Percentiles rank a stretch among this genome's conserved stretches.
Evolutionary conservation across 2,797 vertebrate species (phyloP).

Genomic region (Sebastolobus alascanus): DNA sequence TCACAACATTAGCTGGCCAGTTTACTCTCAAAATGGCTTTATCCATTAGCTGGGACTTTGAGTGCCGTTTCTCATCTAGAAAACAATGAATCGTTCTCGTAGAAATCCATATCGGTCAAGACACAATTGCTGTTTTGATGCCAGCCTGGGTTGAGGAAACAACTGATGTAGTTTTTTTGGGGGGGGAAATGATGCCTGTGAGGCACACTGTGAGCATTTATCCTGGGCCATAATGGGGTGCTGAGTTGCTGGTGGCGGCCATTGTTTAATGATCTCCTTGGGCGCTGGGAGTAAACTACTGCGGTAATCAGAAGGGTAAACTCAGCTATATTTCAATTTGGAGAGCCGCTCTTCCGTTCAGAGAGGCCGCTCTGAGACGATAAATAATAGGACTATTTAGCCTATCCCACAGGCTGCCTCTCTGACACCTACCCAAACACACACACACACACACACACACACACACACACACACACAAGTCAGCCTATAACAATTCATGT

Average conservation of each 20-base stretch:
- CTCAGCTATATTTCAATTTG: constrained; percentile 99
- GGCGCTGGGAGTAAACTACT: constrained; percentile 94
- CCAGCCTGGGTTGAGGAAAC: constrained; percentile 44
- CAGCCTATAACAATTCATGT: constrained; percentile 96
- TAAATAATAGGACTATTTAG: constrained; percentile 99
- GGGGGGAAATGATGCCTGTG: constrained; percentile 55
- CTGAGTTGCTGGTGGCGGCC: constrained; percentile 87
- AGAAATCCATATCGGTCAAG: constrained; percentile 61
- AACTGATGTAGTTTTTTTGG: constrained; percentile 39
- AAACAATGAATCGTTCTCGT: constrained; percentile 56
- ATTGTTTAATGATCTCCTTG: constrained; percentile 98
- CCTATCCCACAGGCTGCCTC: constrained; percentile 89
- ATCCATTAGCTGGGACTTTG: constrained; percentile 52
- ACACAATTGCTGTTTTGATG: constrained; percentile 60
- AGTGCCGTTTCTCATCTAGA: constrained; percentile 57
- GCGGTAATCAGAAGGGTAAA: constrained; percentile 99
- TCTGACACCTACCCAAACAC: constrained; percentile 90
- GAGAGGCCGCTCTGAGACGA: constrained; percentile 97
- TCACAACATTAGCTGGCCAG: constrained; percentile 71
- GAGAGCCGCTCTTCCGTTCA: constrained; percentile 99
- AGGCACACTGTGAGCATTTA: constrained; percentile 91
- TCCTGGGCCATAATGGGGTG: constrained; percentile 97
- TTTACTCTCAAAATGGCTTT: constrained; percentile 58
- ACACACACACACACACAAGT: constrained; percentile 91
- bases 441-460: constrained; percentile 92